Percentiles rank a stretch among this genome's conserved stretches.
phyloP scores from a whole-genome alignment of 2,797 vertebrate genomes.

The Neostethus bicornis region DNA sequence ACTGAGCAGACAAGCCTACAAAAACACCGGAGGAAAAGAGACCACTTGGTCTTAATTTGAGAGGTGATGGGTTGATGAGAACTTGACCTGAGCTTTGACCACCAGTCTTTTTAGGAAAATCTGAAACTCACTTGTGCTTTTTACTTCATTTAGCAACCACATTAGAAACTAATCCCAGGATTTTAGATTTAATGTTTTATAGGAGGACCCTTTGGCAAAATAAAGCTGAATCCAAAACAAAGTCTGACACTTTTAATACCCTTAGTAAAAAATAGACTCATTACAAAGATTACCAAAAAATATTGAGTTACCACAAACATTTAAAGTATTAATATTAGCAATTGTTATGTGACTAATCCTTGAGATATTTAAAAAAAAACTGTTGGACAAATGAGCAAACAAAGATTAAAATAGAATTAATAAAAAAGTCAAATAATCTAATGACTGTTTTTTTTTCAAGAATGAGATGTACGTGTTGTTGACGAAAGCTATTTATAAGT shows the following conservation, averaged over 20 bases:
- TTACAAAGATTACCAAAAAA: too few relatives aligned
- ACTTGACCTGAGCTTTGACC: conserved; percentile 30
- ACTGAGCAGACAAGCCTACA: conserved; percentile 31
- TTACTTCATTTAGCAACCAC: conserved; percentile 6
- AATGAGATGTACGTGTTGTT: not conserved
- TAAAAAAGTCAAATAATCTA: not conserved
- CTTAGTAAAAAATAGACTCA: too few relatives aligned
- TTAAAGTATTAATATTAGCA: too few relatives aligned
- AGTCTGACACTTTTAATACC: too few relatives aligned
- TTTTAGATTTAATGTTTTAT: not conserved
- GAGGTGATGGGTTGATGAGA: conserved; percentile 58
- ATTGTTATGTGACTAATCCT: too few relatives aligned
- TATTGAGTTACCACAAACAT: too few relatives aligned
- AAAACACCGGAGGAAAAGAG: conserved; percentile 46
- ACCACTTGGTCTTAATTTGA: conserved; percentile 69
- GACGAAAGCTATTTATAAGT: not conserved
- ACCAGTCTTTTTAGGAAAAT: conserved; percentile 37
- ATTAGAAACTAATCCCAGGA: not conserved
- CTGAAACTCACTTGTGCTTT: conserved; percentile 22
- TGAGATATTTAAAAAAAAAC: too few relatives aligned
- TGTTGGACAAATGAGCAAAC: too few relatives aligned
- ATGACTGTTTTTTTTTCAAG: not conserved
- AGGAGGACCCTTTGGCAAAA: too few relatives aligned
- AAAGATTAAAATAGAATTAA: too few relatives aligned
- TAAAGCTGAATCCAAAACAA: too few relatives aligned